Evolutionary conservation across 2,888 invertebrate species (phyloP).

Genomic region (Dryobotodes eremita): DNA sequence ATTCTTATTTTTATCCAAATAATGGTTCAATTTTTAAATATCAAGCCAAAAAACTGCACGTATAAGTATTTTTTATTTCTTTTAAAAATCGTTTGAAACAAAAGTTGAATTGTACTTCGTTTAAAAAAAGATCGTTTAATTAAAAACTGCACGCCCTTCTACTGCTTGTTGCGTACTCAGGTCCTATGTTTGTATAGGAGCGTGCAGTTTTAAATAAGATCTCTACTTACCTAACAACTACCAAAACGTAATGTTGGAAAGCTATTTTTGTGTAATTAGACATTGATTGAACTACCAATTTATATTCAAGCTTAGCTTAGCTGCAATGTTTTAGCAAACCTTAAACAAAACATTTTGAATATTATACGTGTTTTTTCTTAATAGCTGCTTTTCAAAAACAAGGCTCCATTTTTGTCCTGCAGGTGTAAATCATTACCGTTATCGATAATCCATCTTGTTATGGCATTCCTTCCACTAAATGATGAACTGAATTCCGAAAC

Average conservation of each 20-base stretch:
- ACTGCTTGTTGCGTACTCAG: background rate
- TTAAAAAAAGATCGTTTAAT: background rate
- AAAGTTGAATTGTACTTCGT: background rate
- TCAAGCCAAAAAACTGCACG: accelerated
- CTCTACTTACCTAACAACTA: background rate
- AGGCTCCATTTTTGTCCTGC: background rate
- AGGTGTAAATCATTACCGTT: slow-evolving; percentile 24
- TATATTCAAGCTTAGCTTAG: background rate
- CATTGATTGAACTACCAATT: background rate
- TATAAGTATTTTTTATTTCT: background rate
- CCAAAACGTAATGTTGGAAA: background rate
- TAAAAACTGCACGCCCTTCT: background rate
- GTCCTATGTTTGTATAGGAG: background rate
- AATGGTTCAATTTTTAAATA: background rate
- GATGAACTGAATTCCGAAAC: slow-evolving; percentile 30
- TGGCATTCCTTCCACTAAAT: slow-evolving; percentile 26
- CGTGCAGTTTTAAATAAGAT: background rate
- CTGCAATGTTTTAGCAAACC: background rate
- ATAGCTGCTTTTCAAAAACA: background rate
- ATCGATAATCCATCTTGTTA: slow-evolving; percentile 23
- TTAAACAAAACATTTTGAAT: background rate
- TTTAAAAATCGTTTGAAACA: background rate
- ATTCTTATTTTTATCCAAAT: background rate
- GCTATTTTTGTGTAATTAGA: background rate
- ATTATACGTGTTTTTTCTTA: background rate